Evolutionary conservation across 1,140 invertebrate species (phyloP).

Genomic region (Orchestia grillus): DNA sequence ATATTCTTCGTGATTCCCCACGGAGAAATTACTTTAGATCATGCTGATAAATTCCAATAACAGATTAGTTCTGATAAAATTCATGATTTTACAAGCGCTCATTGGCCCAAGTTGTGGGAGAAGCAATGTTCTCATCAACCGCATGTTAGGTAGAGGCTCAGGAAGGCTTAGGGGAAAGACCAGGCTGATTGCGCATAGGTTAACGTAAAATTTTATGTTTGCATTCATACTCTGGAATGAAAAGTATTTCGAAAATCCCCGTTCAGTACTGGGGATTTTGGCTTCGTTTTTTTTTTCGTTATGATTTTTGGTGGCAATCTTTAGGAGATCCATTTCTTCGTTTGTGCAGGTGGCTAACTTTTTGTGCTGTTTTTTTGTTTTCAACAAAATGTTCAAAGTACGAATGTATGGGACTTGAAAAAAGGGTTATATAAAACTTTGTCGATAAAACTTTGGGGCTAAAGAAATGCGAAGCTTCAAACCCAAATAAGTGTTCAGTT

Average conservation of each 20-base stretch:
- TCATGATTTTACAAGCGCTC: not conserved
- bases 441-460: not conserved
- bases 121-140: not conserved
- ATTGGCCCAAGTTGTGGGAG: not conserved
- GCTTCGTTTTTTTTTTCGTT: not conserved
- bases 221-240: not conserved
- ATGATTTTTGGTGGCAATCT: not conserved
- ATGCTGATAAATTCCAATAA: not conserved
- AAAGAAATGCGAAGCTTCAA: not conserved
- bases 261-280: not conserved
- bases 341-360: not conserved
- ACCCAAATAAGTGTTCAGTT: not conserved
- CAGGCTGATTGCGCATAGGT: not conserved
- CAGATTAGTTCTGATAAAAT: not conserved
- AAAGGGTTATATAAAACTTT: not conserved
- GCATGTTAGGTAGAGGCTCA: not conserved
- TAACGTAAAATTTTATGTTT: not conserved
- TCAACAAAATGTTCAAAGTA: conserved; percentile 26
- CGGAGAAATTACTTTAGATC: not conserved
- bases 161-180: not conserved
- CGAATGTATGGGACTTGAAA: conserved; percentile 15
- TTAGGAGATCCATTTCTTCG: not conserved
- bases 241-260: not conserved
- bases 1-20: not conserved
- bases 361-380: not conserved